Evolutionary conservation across 2,888 invertebrate genomes (phyloP), one percentile per base, ranked within the genome.

Genomic region (Cheilosia pagana): DNA sequence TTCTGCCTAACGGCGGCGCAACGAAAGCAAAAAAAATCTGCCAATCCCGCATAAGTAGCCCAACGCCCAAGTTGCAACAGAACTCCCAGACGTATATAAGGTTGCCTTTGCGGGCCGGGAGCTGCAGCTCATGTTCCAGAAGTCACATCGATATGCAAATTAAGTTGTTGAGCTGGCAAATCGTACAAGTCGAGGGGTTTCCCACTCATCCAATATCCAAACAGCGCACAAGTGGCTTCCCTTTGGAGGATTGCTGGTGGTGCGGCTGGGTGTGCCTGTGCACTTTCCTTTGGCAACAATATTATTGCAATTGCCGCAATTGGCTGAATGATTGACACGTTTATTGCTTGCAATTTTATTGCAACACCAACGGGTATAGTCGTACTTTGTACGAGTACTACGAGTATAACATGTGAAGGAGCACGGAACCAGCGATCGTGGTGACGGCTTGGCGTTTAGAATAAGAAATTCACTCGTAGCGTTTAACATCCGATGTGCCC

Each of bases 271-370:
- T 70, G 74, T 81, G 81, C 85, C 53, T 70, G 74, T 81, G 81
- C 85, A 76, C 76, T 71, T 76, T 85, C 81, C 85, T 81, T 85
- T 81, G 74, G 81, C 75, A 57, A 52, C 81, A 55, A 63, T 76
- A 85, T 81, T 81, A 71, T 85, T 85, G 75, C 85, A 48, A 81
- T 85, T 81, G 81, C 85, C 31, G 85, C 81, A 85, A 85, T 85
- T 85, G 85, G 85, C 65, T 76, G 75, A 81, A 60, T 85, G 85
- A 85, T 85, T 85, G 85, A 81, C 85, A 81, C 85, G 85, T 85
- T 85, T 85, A 85, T 85, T 75, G 85, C 81, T 75, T 57, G 81
- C 79, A 85, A 81, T 70, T 81, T 75, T 75, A 75, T 76, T 85
- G 75, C 79, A 70, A 75, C 65, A 75, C 81, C 48, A 72, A 50